Conservation (phyloP, 2,113 vertebrate genomes). For the Aramus guarauna region DNA sequence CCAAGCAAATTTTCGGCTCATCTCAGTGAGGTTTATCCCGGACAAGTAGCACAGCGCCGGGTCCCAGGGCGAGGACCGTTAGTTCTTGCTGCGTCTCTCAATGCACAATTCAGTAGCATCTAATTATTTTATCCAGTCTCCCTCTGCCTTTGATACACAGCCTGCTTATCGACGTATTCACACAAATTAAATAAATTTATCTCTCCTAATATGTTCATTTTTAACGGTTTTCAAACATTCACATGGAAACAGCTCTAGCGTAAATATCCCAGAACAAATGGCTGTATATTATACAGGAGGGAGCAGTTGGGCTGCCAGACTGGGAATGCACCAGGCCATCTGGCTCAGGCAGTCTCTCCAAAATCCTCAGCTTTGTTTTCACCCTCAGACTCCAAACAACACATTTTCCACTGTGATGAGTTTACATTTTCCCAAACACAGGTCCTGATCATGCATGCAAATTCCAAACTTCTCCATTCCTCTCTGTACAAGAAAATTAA, state of each 20-base stretch:
- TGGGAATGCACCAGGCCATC: slow-evolving; percentile 85
- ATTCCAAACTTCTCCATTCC: slow-evolving; percentile 80
- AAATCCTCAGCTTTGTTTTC: slow-evolving; percentile 89
- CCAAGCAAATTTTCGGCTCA: neutral
- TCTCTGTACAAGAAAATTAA: slow-evolving; percentile 78
- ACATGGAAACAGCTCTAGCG: slow-evolving; percentile 85
- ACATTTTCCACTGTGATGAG: slow-evolving; percentile 88
- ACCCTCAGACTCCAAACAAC: slow-evolving; percentile 88
- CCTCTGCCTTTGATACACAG: slow-evolving; percentile 49
- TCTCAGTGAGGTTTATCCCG: neutral
- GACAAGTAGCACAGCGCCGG: neutral
- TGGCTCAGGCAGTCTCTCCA: slow-evolving; percentile 85
- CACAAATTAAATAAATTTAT: slow-evolving; percentile 79
- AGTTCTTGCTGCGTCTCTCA: slow-evolving; percentile 50
- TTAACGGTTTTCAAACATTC: slow-evolving; percentile 86
- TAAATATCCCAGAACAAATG: slow-evolving; percentile 88
- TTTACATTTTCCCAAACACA: slow-evolving; percentile 86
- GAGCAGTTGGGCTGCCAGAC: slow-evolving; percentile 87
- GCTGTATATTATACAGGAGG: slow-evolving; percentile 86
- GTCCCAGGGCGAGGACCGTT: neutral
- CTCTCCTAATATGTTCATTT: slow-evolving; percentile 82
- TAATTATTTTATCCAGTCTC: slow-evolving; percentile 56
- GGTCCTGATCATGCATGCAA: slow-evolving; percentile 85
- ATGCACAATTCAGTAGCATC: slow-evolving; percentile 55
- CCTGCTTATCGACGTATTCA: slow-evolving; percentile 66